Percentiles rank a stretch among this genome's conserved stretches.
Evolutionary conservation across 2,888 invertebrate species (phyloP).

Genomic region (Nemurella pictetii): DNA sequence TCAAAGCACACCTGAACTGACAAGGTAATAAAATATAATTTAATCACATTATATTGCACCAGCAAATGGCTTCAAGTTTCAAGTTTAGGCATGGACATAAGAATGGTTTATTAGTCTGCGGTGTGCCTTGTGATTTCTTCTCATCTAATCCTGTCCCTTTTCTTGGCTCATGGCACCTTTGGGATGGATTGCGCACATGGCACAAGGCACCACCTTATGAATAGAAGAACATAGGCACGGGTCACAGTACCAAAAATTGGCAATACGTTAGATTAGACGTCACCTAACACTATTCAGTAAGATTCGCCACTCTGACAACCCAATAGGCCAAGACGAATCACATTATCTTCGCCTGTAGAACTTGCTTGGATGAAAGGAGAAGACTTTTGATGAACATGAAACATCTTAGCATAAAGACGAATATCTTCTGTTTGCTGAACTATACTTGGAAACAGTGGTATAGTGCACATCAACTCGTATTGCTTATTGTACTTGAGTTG

Average conservation of each 20-base stretch:
- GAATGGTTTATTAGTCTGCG: neutral
- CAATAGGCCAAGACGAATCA: neutral
- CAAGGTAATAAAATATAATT: neutral
- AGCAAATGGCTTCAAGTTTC: neutral
- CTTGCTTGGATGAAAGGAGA: neutral
- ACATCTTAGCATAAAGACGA: neutral
- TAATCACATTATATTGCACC: neutral
- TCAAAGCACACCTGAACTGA: neutral
- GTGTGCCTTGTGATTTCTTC: neutral
- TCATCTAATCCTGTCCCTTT: neutral
- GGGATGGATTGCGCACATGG: neutral
- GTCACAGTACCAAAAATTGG: neutral
- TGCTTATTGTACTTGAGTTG: too few species aligned
- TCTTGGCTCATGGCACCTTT: neutral
- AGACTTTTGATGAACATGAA: neutral
- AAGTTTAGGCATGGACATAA: neutral
- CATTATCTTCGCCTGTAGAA: neutral
- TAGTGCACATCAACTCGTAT: too few species aligned
- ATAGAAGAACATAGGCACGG: neutral
- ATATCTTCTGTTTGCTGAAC: too few species aligned
- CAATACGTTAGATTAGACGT: neutral
- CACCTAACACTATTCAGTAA: neutral
- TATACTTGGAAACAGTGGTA: too few species aligned
- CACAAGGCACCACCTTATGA: neutral
- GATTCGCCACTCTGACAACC: neutral